Base-by-base conservation (phyloP, 2,113 vertebrate genomes). In the Eupsittula cactorum region DNA sequence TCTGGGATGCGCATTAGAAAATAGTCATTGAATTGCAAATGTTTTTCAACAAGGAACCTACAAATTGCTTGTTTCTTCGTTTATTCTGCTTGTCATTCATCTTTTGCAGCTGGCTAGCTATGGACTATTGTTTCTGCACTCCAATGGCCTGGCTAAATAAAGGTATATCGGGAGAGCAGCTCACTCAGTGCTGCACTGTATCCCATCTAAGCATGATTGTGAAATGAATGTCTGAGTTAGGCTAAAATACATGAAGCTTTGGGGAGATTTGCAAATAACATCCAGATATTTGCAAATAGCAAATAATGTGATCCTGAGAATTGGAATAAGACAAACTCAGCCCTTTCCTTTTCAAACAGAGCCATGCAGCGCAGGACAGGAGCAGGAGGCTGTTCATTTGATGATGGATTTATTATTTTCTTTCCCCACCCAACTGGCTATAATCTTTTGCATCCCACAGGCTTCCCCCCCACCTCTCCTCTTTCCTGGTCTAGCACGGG, bases 241-340 rank as follows among this genome's bases (percentile, higher is more conserved):
- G 57, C 44, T 92, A 89, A 82, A 95, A 88, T 44, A 92, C 65
- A 21, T 13, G 62, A 85, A 79, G 67, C 46, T 94, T 94, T 93
- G 18, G 60, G 63, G 23, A 90, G 31, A 88, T 95, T 83, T 97
- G 82, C 70, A 94, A 87, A 74, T 95, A 86, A 71, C 52, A 86
- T 44, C 44, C 47, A 86, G 70, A 55, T 83, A 79, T 81, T 93
- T 88, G 74, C 91, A 93, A 94, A 92, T 20, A 89, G 81, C 52
- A 95, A 89, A 89, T 85, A 91, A 89, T 78, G 49, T 95, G 55
- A 93, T 94, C 50, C 88, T 52, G 50, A 82, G 65, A 90, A 94
- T 23, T 84, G 23, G 76, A 95, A 89, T 73, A 85, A 89, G 16
- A 44, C 47, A 76, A 75, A 91, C 18, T 75, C 57, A 79, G 74